A percentile compares a stretch with the other conserved stretches of the same genome.
Conservation (phyloP, 1,140 invertebrate genomes). For the Drusus annulatus region DNA sequence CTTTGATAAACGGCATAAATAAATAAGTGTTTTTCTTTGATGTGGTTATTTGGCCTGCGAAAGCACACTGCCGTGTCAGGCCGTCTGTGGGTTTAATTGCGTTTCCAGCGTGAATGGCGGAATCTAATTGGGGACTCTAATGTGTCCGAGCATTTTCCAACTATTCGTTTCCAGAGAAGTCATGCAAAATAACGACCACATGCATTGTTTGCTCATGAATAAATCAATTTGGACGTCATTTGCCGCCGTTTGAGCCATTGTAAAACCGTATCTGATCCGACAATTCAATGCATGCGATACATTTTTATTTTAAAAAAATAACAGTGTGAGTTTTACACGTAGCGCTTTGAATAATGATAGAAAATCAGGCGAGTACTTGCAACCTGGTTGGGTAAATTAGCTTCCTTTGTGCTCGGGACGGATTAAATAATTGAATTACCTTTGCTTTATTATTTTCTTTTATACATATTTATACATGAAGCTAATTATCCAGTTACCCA, state of each 20-base stretch:
- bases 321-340: too few species aligned
- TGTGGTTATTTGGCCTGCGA: neutral
- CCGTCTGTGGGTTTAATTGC: conserved; percentile 9
- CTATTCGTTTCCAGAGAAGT: conserved; percentile 10
- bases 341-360: conserved; percentile 14
- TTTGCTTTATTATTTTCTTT: too few species aligned
- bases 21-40: too few species aligned
- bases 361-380: neutral
- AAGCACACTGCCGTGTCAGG: neutral
- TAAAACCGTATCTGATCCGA: conserved; percentile 27
- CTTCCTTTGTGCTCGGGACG: too few species aligned
- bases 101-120: neutral
- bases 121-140: neutral
- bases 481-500: too few species aligned
- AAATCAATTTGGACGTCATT: conserved; percentile 28
- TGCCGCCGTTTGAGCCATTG: conserved; percentile 12
- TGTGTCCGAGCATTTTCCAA: conserved; percentile 16
- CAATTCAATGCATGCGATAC: conserved; percentile 12
- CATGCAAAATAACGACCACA: conserved; percentile 19
- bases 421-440: too few species aligned
- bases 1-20: too few species aligned
- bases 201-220: conserved; percentile 40
- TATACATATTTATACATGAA: too few species aligned
- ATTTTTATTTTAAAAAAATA: too few species aligned
- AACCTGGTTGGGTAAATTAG: too few species aligned